Conservation (phyloP, 2,888 invertebrate genomes). For the Diogma glabrata region DNA sequence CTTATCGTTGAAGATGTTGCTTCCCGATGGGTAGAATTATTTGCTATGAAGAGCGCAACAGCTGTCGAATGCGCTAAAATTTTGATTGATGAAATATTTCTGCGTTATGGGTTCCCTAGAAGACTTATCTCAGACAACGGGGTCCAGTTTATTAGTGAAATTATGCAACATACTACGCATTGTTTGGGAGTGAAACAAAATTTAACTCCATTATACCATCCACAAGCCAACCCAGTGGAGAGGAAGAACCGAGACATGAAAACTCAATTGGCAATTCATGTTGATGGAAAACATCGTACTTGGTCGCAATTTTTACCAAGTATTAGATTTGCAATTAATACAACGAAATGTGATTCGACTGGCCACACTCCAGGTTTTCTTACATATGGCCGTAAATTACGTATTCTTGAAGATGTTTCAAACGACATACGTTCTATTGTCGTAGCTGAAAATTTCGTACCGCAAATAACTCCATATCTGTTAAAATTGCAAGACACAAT, state of each 20-base stretch:
- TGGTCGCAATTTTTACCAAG: slow-evolving; percentile 26
- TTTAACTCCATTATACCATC: slow-evolving; percentile 25
- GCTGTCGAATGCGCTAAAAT: too few relatives aligned
- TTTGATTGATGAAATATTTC: slow-evolving; percentile 20
- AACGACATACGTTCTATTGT: slow-evolving; percentile 23
- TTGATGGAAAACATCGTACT: slow-evolving; percentile 21
- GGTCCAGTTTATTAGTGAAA: slow-evolving; percentile 24
- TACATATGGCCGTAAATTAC: slow-evolving; percentile 28
- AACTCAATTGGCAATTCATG: slow-evolving; percentile 24
- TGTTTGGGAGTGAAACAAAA: slow-evolving; percentile 9
- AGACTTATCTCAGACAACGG: slow-evolving; percentile 29
- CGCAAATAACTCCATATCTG: slow-evolving; percentile 16
- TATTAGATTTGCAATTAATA: slow-evolving; percentile 32
- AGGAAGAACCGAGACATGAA: slow-evolving; percentile 24
- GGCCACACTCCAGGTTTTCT: too few relatives aligned
- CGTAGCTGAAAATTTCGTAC: slow-evolving; percentile 20
- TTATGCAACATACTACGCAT: neutral
- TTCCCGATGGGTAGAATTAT: slow-evolving; percentile 21
- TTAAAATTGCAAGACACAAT: neutral
- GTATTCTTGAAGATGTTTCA: slow-evolving; percentile 25
- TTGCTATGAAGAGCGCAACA: too few relatives aligned
- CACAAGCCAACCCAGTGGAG: slow-evolving; percentile 26
- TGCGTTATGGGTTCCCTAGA: slow-evolving; percentile 27
- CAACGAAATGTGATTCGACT: slow-evolving; percentile 23
- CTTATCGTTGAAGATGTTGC: slow-evolving; percentile 21